Evolutionary conservation across 2,797 vertebrate species (phyloP).

Genomic region (Percopsis omiscomaycus): DNA sequence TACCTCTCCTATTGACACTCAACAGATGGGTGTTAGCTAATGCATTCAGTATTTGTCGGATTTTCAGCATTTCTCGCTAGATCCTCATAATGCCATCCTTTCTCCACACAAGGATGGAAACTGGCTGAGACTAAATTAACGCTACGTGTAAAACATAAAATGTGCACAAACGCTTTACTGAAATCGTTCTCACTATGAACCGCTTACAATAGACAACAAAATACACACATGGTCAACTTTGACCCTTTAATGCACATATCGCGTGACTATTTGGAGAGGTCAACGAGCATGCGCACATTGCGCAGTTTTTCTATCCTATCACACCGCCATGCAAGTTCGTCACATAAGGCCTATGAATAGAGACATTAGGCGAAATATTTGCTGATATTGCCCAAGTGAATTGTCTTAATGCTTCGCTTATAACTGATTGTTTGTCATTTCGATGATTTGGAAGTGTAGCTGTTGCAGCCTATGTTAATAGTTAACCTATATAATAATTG

Average conservation of each 20-base stretch:
- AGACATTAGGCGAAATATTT: no score
- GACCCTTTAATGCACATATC: constrained; percentile 50
- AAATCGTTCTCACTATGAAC: neutral
- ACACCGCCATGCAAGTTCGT: no score
- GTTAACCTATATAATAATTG: no score
- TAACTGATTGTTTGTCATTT: no score
- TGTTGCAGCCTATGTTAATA: no score
- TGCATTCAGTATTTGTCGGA: constrained; percentile 48
- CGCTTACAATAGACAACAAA: neutral
- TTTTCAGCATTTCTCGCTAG: constrained; percentile 56
- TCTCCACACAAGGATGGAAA: constrained; percentile 11
- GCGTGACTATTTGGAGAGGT: constrained; percentile 33
- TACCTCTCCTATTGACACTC: constrained; percentile 47
- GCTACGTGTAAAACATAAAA: neutral
- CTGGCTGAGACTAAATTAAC: neutral
- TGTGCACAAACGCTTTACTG: neutral
- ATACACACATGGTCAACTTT: constrained; percentile 60
- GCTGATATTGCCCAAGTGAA: no score
- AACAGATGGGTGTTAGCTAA: constrained; percentile 36
- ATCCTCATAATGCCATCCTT: neutral
- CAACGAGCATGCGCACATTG: no score
- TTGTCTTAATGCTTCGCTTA: no score
- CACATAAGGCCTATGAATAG: no score
- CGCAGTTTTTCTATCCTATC: no score
- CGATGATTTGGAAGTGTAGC: no score